Percentiles rank a stretch among this genome's conserved stretches.
These are phyloP conservation scores for Eueides isabella DNA, from an alignment of 1,140 invertebrate genomes.

Conservation along the genomic window DNA sequence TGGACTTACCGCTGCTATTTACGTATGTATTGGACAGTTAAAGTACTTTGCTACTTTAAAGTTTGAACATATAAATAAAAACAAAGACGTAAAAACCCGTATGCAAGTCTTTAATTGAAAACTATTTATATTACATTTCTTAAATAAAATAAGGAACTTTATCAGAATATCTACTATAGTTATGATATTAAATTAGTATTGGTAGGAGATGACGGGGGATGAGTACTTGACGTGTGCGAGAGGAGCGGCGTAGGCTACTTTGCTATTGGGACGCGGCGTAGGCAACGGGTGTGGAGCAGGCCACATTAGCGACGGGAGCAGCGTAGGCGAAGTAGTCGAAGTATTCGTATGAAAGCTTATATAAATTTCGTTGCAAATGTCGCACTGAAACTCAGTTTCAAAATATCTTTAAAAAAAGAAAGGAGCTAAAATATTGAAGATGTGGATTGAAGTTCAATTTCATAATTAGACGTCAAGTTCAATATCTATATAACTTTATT, in stretches of 20 bases:
- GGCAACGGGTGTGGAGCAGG: constrained; percentile 50
- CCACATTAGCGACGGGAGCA: constrained; percentile 48
- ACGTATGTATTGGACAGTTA: too few relatives aligned
- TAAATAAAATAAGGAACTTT: constrained; percentile 52
- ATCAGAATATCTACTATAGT: constrained; percentile 33
- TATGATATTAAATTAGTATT: constrained; percentile 54
- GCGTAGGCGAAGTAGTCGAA: constrained; percentile 52
- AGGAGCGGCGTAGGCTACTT: constrained; percentile 49
- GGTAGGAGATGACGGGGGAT: constrained; percentile 61
- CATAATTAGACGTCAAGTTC: too few relatives aligned
- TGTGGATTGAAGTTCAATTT: too few relatives aligned
- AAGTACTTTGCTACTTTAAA: too few relatives aligned
- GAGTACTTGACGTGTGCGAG: constrained; percentile 58
- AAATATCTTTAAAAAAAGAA: too few relatives aligned
- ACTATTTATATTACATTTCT: constrained; percentile 20
- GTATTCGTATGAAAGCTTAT: constrained; percentile 47
- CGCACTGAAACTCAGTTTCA: too few relatives aligned
- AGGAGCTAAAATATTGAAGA: too few relatives aligned
- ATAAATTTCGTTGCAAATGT: too few relatives aligned
- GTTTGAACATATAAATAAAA: too few relatives aligned
- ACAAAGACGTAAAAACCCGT: too few relatives aligned
- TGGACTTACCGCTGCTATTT: too few relatives aligned
- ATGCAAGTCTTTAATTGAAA: constrained; percentile 16
- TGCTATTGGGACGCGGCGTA: constrained; percentile 47
- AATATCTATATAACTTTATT: too few relatives aligned